A percentile compares a stretch with the other conserved stretches of the same genome.
These are phyloP conservation scores for Neoseiulus cucumeris DNA, from an alignment of 1,140 invertebrate genomes.

Conservation along the genomic window DNA sequence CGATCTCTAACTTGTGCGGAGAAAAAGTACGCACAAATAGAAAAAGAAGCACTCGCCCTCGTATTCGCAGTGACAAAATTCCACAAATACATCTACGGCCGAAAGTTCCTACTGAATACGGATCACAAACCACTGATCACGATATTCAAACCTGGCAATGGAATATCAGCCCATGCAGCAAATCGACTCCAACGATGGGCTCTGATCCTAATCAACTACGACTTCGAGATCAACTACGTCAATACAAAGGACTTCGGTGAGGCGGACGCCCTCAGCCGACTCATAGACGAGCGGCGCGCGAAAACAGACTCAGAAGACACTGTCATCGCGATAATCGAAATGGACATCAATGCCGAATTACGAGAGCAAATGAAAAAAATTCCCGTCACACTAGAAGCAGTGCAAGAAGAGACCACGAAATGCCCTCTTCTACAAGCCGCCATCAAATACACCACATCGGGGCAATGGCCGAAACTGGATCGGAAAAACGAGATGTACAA, in stretches of 20 bases:
- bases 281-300: background rate
- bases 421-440: background rate
- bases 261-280: constrained; percentile 18
- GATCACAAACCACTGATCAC: constrained; percentile 30
- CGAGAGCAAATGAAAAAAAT: background rate
- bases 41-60: no score
- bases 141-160: constrained; percentile 25
- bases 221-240: constrained; percentile 25
- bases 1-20: constrained; percentile 28
- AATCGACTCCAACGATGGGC: constrained; percentile 26
- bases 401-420: background rate
- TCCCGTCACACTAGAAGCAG: background rate
- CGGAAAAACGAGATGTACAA: no score
- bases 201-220: constrained; percentile 23
- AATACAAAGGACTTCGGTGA: no score
- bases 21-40: constrained; percentile 31
- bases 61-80: constrained; percentile 31
- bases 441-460: background rate
- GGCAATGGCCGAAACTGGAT: no score
- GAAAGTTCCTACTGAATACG: constrained; percentile 27
- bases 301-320: background rate
- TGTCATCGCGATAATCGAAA: no score
- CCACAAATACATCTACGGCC: constrained; percentile 31
- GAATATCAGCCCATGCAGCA: constrained; percentile 22
- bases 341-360: background rate